phyloP scores from a whole-genome alignment of 2,888 invertebrate species.

The Patella caerulea region DNA sequence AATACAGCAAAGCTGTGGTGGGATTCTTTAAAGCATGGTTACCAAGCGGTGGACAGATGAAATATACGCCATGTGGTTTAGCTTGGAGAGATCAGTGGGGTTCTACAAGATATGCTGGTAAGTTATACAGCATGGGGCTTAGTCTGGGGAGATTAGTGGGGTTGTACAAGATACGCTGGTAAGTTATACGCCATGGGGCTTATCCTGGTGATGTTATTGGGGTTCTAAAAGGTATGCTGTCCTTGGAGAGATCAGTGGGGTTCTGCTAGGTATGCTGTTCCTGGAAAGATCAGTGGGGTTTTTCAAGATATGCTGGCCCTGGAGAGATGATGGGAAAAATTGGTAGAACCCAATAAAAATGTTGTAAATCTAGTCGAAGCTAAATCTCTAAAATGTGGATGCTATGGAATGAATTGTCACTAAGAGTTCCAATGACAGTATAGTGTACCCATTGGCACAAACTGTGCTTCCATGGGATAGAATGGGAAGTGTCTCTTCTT shows the following conservation, averaged over 20 bases:
- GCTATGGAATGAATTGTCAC: no score
- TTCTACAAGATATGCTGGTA: constrained; percentile 52
- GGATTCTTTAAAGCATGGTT: constrained; percentile 49
- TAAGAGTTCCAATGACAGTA: no score
- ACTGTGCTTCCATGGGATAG: no score
- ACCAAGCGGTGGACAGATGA: constrained; percentile 46
- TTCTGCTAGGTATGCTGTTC: constrained; percentile 50
- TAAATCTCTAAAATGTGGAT: no score
- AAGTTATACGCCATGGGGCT: no score
- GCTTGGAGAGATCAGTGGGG: constrained; percentile 61
- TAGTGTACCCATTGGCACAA: no score
- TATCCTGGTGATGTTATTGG: constrained; percentile 60
- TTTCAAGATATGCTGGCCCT: constrained; percentile 50
- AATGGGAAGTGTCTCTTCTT: no score
- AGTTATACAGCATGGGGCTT: constrained; percentile 46
- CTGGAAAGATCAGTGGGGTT: no score
- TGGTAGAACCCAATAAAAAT: no score
- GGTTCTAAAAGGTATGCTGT: constrained; percentile 52
- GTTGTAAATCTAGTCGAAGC: no score
- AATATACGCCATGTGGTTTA: constrained; percentile 59
- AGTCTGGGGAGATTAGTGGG: constrained; percentile 60
- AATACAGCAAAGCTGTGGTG: constrained; percentile 44
- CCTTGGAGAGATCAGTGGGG: constrained; percentile 61
- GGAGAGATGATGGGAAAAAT: no score
- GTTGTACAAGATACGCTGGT: constrained; percentile 52